Conservation (phyloP, 2,888 invertebrate genomes). For the Mythimna impura region DNA sequence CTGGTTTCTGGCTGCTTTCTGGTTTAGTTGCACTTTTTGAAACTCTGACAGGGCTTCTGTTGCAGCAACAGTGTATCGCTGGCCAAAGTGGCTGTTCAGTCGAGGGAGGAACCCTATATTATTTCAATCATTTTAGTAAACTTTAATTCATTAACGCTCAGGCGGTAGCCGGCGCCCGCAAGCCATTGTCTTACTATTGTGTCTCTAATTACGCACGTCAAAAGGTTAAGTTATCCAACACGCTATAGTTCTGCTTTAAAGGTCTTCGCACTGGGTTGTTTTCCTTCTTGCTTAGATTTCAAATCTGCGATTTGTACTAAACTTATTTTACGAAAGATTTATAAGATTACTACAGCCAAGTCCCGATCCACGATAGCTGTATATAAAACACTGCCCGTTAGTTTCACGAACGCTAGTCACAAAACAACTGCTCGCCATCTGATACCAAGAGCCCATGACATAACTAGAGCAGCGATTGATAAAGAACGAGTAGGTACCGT, state of each 20-base stretch:
- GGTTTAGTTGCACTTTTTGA: conserved; percentile 91
- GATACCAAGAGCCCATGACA: conserved; percentile 64
- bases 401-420: conserved; percentile 47
- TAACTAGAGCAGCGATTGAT: conserved; percentile 73
- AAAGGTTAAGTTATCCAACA: not conserved
- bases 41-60: conserved; percentile 94
- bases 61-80: conserved; percentile 93
- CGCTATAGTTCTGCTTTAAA: not conserved
- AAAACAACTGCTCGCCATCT: conserved; percentile 64
- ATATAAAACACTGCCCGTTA: conserved; percentile 52
- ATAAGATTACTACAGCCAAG: conserved; percentile 3
- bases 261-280: not conserved
- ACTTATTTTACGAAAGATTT: conserved; percentile 5
- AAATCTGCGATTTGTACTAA: not conserved
- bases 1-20: conserved; percentile 90
- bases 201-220: no score
- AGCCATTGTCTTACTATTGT: no score
- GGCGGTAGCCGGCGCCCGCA: no score
- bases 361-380: conserved; percentile 30
- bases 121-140: conserved; percentile 26
- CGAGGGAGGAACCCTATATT: conserved; percentile 92
- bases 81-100: conserved; percentile 92
- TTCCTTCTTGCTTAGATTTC: not conserved
- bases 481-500: conserved; percentile 75
- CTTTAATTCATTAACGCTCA: no score